Percentiles rank a stretch among this genome's conserved stretches.
Conservation (phyloP, 2,797 vertebrate genomes). For the Myotis planiceps region DNA sequence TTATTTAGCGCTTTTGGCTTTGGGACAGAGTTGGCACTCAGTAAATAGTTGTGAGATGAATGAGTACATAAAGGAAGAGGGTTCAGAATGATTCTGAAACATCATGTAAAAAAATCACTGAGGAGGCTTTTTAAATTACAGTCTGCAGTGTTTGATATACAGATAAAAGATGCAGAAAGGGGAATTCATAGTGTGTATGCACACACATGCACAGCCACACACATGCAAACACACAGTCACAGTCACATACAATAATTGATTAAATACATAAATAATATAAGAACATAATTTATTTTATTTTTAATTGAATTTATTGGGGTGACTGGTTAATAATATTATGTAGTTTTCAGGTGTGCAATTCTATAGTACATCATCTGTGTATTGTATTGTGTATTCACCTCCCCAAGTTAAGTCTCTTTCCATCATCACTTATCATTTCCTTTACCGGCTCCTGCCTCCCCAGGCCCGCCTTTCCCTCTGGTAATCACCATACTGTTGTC, state of each 20-base stretch:
- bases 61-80: not conserved
- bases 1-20: not conserved
- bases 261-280: not conserved
- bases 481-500: not conserved
- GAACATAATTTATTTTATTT: not conserved
- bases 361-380: not conserved
- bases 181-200: not conserved
- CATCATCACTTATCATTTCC: not conserved
- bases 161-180: not conserved
- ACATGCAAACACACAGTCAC: not conserved
- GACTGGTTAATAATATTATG: not conserved
- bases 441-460: not conserved
- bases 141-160: not conserved
- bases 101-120: not conserved
- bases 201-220: fast-evolving
- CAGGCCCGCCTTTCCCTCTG: not conserved
- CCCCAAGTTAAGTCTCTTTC: not conserved
- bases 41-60: not conserved
- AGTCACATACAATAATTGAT: not conserved
- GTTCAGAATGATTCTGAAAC: not conserved
- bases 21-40: not conserved
- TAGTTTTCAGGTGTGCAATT: not conserved
- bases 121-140: not conserved
- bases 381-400: not conserved
- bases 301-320: not conserved